Evolutionary conservation across 2,797 vertebrate species (phyloP).

Genomic region (Cheirogaleus major): DNA sequence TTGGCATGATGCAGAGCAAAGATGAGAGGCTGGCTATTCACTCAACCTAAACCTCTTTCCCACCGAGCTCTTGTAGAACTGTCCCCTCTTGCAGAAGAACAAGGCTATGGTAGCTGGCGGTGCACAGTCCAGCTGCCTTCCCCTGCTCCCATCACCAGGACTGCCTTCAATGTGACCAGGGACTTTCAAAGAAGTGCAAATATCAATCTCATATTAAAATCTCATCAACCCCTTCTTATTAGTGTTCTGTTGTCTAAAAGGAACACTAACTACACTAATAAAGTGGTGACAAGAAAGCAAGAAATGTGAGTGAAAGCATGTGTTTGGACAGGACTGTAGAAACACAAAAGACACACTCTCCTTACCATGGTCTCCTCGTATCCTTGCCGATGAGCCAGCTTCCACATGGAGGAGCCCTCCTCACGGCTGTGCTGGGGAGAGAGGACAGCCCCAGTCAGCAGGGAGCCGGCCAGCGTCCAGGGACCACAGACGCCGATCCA

Average conservation of each 20-base stretch:
- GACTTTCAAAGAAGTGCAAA: neutral
- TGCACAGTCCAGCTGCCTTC: no score
- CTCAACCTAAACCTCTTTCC: no score
- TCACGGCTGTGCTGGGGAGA: constrained; percentile 69
- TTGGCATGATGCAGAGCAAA: neutral
- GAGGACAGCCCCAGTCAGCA: neutral
- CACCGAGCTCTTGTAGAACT: neutral
- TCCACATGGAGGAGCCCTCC: constrained; percentile 21
- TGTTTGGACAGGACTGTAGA: no score
- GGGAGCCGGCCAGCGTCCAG: no score
- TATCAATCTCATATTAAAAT: no score
- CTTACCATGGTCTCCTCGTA: constrained; percentile 76
- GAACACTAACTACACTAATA: neutral
- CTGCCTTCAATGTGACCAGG: rapidly evolving
- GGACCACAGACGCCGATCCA: neutral
- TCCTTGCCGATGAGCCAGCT: constrained; percentile 36
- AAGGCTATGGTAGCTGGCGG: rapidly evolving
- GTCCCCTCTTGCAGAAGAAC: no score
- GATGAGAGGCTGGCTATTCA: rapidly evolving
- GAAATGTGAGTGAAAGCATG: neutral
- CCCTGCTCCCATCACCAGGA: neutral
- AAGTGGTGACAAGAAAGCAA: neutral
- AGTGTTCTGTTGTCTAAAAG: neutral
- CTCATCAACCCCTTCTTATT: no score
- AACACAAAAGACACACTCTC: neutral